These are phyloP conservation scores for Monochamus alternatus DNA, from an alignment of 2,888 invertebrate species.

Conservation along the genomic window DNA sequence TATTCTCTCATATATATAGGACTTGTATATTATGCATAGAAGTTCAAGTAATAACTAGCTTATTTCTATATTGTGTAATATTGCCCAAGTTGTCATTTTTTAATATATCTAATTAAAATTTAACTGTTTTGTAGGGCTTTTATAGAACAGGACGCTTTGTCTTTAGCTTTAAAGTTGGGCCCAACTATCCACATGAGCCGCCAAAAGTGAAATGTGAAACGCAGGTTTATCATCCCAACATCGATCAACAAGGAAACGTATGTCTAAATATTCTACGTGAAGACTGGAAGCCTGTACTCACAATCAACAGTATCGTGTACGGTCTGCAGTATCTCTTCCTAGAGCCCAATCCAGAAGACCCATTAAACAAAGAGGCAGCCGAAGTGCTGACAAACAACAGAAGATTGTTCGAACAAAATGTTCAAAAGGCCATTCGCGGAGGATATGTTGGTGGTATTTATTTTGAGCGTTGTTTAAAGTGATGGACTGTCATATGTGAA, in stretches of 20 bases:
- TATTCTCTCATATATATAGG: not conserved
- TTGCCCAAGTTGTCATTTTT: too few species aligned
- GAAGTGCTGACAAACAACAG: slow-evolving; percentile 96
- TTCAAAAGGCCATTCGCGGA: slow-evolving; percentile 95
- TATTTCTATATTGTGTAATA: too few species aligned
- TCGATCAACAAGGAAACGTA: slow-evolving; percentile 97
- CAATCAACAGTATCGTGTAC: slow-evolving; percentile 97
- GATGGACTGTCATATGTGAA: slow-evolving; percentile 68
- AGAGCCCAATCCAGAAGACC: slow-evolving; percentile 99
- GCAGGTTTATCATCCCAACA: slow-evolving; percentile 98
- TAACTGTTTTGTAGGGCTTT: slow-evolving; percentile 79
- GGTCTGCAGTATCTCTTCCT: slow-evolving; percentile 97
- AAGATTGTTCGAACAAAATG: slow-evolving; percentile 95
- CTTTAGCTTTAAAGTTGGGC: slow-evolving; percentile 98
- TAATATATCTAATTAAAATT: not conserved
- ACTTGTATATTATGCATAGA: too few species aligned
- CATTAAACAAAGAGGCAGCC: slow-evolving; percentile 98
- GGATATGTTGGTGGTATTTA: slow-evolving; percentile 95
- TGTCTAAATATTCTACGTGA: slow-evolving; percentile 97
- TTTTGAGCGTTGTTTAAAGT: slow-evolving; percentile 97
- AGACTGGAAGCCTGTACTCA: slow-evolving; percentile 99
- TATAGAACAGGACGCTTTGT: slow-evolving; percentile 95
- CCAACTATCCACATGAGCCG: slow-evolving; percentile 98
- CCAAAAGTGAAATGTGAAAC: slow-evolving; percentile 99
- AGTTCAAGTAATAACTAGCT: too few species aligned